These are phyloP conservation scores for Leucoptera coffeella DNA, from an alignment of 2,888 invertebrate species.

Conservation along the genomic window DNA sequence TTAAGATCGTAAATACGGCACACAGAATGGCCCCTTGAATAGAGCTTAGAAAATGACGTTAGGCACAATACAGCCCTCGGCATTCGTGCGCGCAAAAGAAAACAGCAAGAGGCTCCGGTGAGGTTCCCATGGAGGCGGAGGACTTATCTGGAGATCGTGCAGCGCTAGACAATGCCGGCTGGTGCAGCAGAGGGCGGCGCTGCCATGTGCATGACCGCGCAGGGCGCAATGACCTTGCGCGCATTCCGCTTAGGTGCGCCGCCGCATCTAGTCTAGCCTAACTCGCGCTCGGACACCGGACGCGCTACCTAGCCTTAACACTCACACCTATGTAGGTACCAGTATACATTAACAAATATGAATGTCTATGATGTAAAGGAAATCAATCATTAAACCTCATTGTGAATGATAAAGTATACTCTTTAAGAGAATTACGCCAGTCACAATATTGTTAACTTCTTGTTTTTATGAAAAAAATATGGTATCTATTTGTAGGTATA, in stretches of 20 bases:
- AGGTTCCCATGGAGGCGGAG: conserved; percentile 25
- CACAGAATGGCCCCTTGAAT: conserved; percentile 17
- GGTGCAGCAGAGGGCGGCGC: conserved; percentile 12
- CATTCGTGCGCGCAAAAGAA: conserved; percentile 24
- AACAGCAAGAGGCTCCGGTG: conserved; percentile 36
- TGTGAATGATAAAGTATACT: too few relatives aligned
- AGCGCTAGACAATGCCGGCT: conserved; percentile 32
- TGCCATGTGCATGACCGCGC: conserved; percentile 48
- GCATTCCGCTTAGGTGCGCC: conserved; percentile 35
- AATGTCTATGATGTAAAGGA: too few relatives aligned
- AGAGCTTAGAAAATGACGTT: conserved; percentile 32
- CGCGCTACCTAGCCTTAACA: too few relatives aligned
- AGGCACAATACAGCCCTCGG: conserved; percentile 31
- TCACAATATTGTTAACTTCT: too few relatives aligned
- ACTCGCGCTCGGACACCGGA: conserved; percentile 4
- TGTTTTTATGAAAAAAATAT: too few relatives aligned
- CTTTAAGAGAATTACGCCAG: too few relatives aligned
- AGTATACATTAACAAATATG: too few relatives aligned
- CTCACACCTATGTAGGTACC: too few relatives aligned
- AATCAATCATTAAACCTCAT: too few relatives aligned
- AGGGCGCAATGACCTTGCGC: conserved; percentile 53
- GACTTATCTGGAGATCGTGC: conserved; percentile 36
- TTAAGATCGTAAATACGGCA: conserved; percentile 32
- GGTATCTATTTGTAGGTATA: too few relatives aligned
- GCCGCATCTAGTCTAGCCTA: conserved; percentile 22